phyloP scores from a whole-genome alignment of 2,113 vertebrate species.

The Kryptolebias marmoratus region DNA sequence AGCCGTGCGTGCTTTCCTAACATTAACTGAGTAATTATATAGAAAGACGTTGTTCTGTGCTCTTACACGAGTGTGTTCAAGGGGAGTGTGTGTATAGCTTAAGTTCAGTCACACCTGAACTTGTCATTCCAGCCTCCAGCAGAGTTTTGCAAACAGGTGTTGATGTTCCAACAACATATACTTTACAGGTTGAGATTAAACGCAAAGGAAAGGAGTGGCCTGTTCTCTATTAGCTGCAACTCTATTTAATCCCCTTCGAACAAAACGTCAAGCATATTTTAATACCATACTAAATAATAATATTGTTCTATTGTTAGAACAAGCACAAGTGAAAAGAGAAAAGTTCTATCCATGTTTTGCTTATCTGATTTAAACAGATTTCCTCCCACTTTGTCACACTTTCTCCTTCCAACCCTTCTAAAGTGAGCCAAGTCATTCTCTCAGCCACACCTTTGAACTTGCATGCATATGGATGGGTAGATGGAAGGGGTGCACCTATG shows the following conservation, averaged over 20 bases:
- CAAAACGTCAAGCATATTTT: conserved; percentile 25
- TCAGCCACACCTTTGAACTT: conserved; percentile 30
- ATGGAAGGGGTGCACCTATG: conserved; percentile 7
- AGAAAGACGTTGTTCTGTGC: neutral
- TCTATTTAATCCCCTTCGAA: conserved; percentile 6
- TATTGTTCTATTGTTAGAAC: neutral
- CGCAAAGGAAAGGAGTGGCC: conserved; percentile 17
- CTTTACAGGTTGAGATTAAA: conserved; percentile 33
- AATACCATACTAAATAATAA: neutral
- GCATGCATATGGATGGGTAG: conserved; percentile 7
- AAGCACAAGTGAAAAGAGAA: neutral
- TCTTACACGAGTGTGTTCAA: neutral
- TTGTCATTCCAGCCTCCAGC: conserved; percentile 31
- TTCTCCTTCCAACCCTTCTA: conserved; percentile 20
- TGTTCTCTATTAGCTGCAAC: conserved; percentile 15
- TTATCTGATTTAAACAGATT: neutral
- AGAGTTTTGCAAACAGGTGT: conserved; percentile 62
- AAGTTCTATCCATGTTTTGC: neutral
- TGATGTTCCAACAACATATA: conserved; percentile 25
- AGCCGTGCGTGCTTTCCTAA: conserved; percentile 2
- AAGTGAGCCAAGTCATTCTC: conserved; percentile 39
- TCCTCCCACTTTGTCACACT: conserved; percentile 1
- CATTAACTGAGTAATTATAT: conserved; percentile 23
- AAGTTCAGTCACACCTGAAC: conserved; percentile 56
- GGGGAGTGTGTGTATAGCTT: conserved; percentile 6